These are phyloP conservation scores for Eupithecia tripunctaria DNA, from an alignment of 2,888 invertebrate genomes.

Conservation along the genomic window DNA sequence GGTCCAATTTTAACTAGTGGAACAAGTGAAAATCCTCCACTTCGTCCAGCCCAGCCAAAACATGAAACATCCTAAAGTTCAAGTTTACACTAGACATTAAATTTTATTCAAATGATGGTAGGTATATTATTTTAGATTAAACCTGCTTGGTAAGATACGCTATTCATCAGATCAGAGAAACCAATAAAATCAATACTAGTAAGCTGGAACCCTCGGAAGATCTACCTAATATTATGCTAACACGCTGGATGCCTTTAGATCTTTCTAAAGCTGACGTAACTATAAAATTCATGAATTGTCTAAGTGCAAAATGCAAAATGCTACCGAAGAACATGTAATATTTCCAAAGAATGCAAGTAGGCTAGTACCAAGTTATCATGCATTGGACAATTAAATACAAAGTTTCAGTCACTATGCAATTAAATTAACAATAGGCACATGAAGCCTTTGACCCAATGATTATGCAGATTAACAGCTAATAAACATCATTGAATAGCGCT, in stretches of 20 bases:
- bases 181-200: background rate
- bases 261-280: background rate
- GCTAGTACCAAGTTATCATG: background rate
- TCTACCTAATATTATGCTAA: background rate
- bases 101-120: too few species aligned
- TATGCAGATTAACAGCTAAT: conserved; percentile 29
- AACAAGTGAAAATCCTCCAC: too few species aligned
- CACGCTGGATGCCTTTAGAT: background rate
- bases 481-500: conserved; percentile 36
- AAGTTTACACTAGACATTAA: too few species aligned
- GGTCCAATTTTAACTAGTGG: too few species aligned
- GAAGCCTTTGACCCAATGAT: conserved; percentile 21
- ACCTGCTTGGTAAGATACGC: too few species aligned
- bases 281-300: background rate
- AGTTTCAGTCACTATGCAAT: background rate
- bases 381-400: background rate
- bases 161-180: background rate
- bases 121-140: too few species aligned
- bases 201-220: background rate
- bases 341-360: background rate
- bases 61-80: too few species aligned
- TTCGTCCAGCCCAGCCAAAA: too few species aligned
- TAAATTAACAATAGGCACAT: background rate
- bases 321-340: background rate
- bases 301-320: background rate